A percentile compares a stretch with the other conserved stretches of the same genome.
Conservation (phyloP, 2,797 vertebrate species). For the Novumbra hubbsi region DNA sequence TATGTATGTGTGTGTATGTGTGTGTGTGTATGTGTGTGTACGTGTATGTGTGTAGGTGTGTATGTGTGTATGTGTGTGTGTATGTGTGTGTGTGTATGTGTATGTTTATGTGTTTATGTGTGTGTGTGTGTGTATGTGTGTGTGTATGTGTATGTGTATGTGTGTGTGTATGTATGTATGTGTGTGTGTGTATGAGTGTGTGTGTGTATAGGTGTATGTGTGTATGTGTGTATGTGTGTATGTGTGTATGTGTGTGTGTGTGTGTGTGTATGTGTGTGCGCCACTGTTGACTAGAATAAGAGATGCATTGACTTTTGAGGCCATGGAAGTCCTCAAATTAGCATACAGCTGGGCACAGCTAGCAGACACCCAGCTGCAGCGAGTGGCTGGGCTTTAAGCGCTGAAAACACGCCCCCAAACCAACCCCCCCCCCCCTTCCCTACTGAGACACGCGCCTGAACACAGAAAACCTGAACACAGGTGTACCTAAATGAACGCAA, state of each 20-base stretch:
- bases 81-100: conserved; percentile 2
- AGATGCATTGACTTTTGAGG: conserved; percentile 60
- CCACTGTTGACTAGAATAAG: conserved; percentile 53
- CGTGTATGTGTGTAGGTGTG: conserved; percentile 5
- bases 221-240: background rate
- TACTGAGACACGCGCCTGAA: background rate
- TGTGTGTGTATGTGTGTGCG: conserved; percentile 1
- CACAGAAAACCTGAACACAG: too few species aligned
- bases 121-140: background rate
- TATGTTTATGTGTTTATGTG: conserved; percentile 1
- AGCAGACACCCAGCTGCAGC: conserved; percentile 54
- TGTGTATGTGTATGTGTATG: background rate
- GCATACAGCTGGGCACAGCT: conserved; percentile 68
- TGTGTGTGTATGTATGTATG: background rate
- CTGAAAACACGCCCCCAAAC: conserved; percentile 48
- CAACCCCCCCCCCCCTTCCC: background rate
- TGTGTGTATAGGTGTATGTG: background rate
- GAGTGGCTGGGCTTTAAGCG: conserved; percentile 29
- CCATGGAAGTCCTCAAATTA: conserved; percentile 59
- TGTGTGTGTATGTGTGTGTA: too few species aligned
- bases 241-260: background rate
- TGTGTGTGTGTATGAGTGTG: background rate
- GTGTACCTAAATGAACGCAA: too few species aligned
- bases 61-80: conserved; percentile 6
- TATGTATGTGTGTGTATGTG: too few species aligned